Evolutionary conservation across 2,797 vertebrate genomes (phyloP).

Genomic region (Myripristis murdjan): DNA sequence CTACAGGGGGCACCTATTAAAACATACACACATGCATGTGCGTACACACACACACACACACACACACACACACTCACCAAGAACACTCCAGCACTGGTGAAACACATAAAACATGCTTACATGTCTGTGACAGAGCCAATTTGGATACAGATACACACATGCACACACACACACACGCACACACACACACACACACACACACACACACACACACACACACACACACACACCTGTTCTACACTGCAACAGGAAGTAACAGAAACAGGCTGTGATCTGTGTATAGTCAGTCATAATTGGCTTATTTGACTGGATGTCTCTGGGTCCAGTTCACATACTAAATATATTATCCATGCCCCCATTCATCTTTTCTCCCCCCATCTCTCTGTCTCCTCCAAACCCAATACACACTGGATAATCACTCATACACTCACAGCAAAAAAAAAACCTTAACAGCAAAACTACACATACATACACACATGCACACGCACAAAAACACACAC

Average conservation of each 20-base stretch:
- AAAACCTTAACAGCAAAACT: slow-evolving; percentile 28
- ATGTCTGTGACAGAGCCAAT: slow-evolving; percentile 27
- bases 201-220: no score
- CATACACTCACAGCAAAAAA: slow-evolving; percentile 25
- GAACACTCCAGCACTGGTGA: slow-evolving; percentile 40
- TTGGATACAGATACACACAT: slow-evolving; percentile 8
- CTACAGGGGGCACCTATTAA: slow-evolving; percentile 79
- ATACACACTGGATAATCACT: no score
- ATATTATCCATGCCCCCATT: slow-evolving; percentile 19
- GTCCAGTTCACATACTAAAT: slow-evolving; percentile 9
- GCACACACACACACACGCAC: slow-evolving; percentile 8
- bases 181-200: no score
- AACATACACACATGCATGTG: slow-evolving; percentile 50
- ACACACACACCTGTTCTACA: slow-evolving; percentile 38
- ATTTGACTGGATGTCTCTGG: slow-evolving; percentile 19
- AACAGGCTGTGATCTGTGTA: neutral
- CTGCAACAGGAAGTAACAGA: slow-evolving; percentile 21
- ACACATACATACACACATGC: slow-evolving; percentile 44
- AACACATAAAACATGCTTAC: slow-evolving; percentile 46
- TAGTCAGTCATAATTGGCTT: neutral
- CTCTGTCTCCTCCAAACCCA: no score
- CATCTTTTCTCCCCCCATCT: slow-evolving; percentile 3
- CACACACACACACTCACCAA: slow-evolving; percentile 8
- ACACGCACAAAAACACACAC: slow-evolving; percentile 38
- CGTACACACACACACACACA: slow-evolving; percentile 14